A percentile compares a stretch with the other conserved stretches of the same genome.
Evolutionary conservation across 1,140 invertebrate species (phyloP).

Genomic region (Aphaenogaster floridana): DNA sequence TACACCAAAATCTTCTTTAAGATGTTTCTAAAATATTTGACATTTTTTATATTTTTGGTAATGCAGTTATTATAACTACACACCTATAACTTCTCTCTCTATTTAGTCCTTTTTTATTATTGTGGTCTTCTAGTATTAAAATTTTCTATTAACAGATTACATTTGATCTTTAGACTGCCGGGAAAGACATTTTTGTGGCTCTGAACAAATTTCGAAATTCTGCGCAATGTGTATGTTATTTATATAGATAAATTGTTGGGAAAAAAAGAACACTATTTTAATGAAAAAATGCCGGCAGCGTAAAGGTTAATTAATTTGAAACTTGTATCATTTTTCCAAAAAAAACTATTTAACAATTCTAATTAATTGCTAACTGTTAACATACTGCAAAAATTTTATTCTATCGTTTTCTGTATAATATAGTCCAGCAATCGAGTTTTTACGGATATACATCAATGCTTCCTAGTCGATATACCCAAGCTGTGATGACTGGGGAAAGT

Average conservation of each 20-base stretch:
- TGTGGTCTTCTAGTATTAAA: not conserved
- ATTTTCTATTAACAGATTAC: not conserved
- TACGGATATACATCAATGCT: constrained; percentile 97
- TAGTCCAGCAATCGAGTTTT: constrained; percentile 97
- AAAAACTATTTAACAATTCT: not conserved
- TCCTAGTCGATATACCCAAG: constrained; percentile 95
- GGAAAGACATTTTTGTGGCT: no score
- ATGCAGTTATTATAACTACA: not conserved
- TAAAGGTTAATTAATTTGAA: not conserved
- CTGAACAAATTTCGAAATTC: no score
- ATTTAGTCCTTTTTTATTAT: not conserved
- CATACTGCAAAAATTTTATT: not conserved
- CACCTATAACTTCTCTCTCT: not conserved
- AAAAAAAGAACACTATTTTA: no score
- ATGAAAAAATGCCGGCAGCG: no score
- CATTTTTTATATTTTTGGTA: not conserved
- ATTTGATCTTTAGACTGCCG: not conserved
- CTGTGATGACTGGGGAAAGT: constrained; percentile 98
- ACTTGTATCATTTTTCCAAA: not conserved
- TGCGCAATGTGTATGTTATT: no score
- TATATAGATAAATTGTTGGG: no score
- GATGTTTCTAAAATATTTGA: not conserved
- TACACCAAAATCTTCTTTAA: not conserved
- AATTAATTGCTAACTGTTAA: not conserved
- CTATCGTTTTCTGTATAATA: not conserved